Evolutionary conservation across 64 coral and sea anemone genomes (phyloP).

Genomic region (Hydrozoanthus tunicans): DNA sequence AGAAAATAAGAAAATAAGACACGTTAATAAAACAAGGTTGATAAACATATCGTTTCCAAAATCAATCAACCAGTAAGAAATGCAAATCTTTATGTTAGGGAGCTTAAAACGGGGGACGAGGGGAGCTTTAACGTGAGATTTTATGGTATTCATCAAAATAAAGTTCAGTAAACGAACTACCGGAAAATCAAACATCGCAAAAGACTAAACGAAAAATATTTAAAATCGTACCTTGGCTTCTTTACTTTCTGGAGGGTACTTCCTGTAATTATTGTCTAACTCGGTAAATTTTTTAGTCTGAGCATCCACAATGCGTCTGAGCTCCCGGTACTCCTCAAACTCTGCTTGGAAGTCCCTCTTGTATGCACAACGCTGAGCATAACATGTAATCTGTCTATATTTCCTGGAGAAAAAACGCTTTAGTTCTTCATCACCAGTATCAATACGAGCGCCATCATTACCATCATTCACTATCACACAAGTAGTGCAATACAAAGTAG

Average conservation of each 20-base stretch:
- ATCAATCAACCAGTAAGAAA: too few relatives aligned
- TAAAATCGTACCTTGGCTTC: constrained; percentile 67
- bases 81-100: too few relatives aligned
- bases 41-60: background rate
- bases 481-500: background rate
- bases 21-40: too few relatives aligned
- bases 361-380: constrained; percentile 79
- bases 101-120: too few relatives aligned
- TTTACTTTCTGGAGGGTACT: constrained; percentile 54
- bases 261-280: constrained; percentile 66
- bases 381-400: constrained; percentile 76
- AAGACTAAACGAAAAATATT: background rate
- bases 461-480: background rate
- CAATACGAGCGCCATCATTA: background rate
- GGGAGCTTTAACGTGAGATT: too few relatives aligned
- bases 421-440: background rate
- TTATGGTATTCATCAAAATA: too few relatives aligned
- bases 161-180: too few relatives aligned
- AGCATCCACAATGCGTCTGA: constrained; percentile 60
- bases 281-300: constrained; percentile 74
- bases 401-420: constrained; percentile 56
- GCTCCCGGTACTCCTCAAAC: constrained; percentile 57
- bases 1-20: background rate
- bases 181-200: too few relatives aligned
- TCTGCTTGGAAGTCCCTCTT: constrained; percentile 77